Conservation (phyloP, 2,888 invertebrate species). For the Perdita meconis region DNA sequence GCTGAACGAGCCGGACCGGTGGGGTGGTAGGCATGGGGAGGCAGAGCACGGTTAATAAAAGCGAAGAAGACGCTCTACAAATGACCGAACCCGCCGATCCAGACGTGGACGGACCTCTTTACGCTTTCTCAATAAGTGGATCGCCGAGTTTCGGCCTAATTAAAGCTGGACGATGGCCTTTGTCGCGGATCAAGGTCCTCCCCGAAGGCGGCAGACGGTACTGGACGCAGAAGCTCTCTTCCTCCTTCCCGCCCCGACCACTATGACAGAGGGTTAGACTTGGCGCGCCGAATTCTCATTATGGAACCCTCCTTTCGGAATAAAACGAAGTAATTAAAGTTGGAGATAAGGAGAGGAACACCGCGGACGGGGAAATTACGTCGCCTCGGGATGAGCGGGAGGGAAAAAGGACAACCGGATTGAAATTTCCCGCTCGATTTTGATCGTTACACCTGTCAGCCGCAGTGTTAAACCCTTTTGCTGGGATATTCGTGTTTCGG, state of each 20-base stretch:
- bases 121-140: conserved; percentile 40
- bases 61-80: conserved; percentile 45
- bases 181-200: conserved; percentile 12
- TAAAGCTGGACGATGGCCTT: conserved; percentile 49
- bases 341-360: conserved; percentile 56
- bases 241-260: neutral
- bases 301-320: conserved; percentile 59
- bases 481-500: neutral
- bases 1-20: conserved; percentile 17
- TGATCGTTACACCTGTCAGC: conserved; percentile 57
- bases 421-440: conserved; percentile 64
- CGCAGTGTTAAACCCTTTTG: conserved; percentile 32
- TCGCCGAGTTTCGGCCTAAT: conserved; percentile 51
- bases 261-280: conserved; percentile 52
- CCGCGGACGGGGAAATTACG: conserved; percentile 59
- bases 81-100: conserved; percentile 55
- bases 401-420: conserved; percentile 38
- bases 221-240: conserved; percentile 26
- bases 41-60: conserved; percentile 62
- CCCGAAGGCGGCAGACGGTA: conserved; percentile 17
- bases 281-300: conserved; percentile 62
- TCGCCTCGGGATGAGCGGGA: conserved; percentile 12
- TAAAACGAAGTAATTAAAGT: conserved; percentile 72
- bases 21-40: neutral
- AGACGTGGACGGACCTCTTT: conserved; percentile 28